A percentile compares a stretch with the other conserved stretches of the same genome.
These are phyloP conservation scores for Metridium senile DNA, from an alignment of 92 coral and sea anemone species.

Conservation along the genomic window DNA sequence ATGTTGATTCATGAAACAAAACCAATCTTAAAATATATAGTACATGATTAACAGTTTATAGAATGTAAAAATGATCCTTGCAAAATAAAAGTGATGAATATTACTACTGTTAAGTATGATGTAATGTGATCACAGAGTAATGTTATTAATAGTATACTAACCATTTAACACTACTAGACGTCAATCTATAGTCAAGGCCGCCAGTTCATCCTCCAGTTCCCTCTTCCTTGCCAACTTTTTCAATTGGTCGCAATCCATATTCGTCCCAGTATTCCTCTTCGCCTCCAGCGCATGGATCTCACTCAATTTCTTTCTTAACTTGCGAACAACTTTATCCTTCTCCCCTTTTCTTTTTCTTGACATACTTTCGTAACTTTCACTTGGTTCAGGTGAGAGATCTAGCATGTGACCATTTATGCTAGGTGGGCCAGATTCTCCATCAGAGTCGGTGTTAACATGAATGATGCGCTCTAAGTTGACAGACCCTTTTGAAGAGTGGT, in stretches of 20 bases:
- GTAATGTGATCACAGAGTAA: background rate
- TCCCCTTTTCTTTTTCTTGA: slow-evolving; percentile 55
- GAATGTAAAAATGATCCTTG: too few relatives aligned
- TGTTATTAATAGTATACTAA: background rate
- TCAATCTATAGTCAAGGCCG: slow-evolving; percentile 50
- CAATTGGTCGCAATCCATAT: slow-evolving; percentile 84
- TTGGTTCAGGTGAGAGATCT: slow-evolving; percentile 42
- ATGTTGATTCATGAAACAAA: too few relatives aligned
- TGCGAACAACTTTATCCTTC: slow-evolving; percentile 74
- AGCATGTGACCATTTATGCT: slow-evolving; percentile 44
- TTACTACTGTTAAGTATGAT: too few relatives aligned
- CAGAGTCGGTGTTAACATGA: slow-evolving; percentile 41
- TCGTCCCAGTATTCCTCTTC: slow-evolving; percentile 59
- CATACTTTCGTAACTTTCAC: slow-evolving; percentile 24
- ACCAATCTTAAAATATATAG: too few relatives aligned
- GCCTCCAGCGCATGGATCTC: slow-evolving; percentile 68
- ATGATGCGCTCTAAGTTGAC: slow-evolving; percentile 35
- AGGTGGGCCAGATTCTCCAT: slow-evolving; percentile 39
- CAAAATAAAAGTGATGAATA: too few relatives aligned
- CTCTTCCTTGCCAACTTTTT: slow-evolving; percentile 80
- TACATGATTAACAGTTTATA: too few relatives aligned
- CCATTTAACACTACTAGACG: slow-evolving; percentile 21
- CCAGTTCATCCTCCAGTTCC: slow-evolving; percentile 80
- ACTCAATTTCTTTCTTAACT: slow-evolving; percentile 78
- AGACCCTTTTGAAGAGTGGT: slow-evolving; percentile 21